Evolutionary conservation across 2,113 vertebrate genomes (phyloP).

Genomic region (Neogobius melanostomus): DNA sequence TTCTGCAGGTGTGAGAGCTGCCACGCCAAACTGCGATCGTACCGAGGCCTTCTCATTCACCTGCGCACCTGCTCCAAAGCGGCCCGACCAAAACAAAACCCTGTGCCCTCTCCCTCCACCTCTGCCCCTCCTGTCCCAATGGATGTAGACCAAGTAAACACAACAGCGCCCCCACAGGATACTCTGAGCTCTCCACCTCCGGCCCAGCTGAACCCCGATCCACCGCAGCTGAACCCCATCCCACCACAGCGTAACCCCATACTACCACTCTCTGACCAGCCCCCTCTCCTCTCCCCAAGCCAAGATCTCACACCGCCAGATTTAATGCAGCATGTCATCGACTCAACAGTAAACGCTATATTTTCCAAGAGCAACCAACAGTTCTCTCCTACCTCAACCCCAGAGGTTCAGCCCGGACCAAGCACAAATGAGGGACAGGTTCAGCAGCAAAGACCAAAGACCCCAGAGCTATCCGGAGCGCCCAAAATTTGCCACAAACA

Average conservation of each 20-base stretch:
- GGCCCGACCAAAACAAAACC: conserved; percentile 68
- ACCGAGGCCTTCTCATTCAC: conserved; percentile 92
- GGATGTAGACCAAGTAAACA: neutral
- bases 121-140: neutral
- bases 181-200: neutral
- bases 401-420: neutral
- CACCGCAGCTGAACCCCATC: neutral
- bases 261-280: neutral
- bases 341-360: neutral
- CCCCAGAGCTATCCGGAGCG: conserved; percentile 64
- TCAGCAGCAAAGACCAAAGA: conserved; percentile 48
- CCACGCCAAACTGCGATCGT: conserved; percentile 86
- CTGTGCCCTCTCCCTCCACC: neutral
- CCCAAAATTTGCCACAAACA: conserved; percentile 66
- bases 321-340: conserved; percentile 15
- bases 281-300: neutral
- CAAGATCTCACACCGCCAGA: neutral
- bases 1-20: conserved; percentile 89
- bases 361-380: neutral
- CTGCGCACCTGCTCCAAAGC: conserved; percentile 91
- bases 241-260: neutral
- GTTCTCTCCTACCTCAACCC: neutral
- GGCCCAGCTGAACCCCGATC: neutral
- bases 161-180: conserved; percentile 6
- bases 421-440: conserved; percentile 1